A percentile compares a stretch with the other conserved stretches of the same genome.
Conservation (phyloP, 2,113 vertebrate genomes). For the Equus przewalskii region DNA sequence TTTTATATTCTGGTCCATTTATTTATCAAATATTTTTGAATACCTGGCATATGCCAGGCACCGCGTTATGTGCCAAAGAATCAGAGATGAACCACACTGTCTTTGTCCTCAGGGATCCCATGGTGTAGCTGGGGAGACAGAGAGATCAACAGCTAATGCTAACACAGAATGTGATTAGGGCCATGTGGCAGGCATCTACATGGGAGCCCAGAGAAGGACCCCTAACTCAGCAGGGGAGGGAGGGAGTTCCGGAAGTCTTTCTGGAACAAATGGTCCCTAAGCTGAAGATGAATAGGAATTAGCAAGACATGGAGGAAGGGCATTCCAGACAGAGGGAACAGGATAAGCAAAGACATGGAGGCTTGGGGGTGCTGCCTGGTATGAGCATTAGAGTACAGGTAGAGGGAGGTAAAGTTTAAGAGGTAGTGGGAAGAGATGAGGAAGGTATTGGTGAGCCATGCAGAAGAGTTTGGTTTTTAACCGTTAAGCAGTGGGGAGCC, state of each 20-base stretch:
- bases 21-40: slow-evolving; percentile 7
- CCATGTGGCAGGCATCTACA: no score
- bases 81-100: not conserved
- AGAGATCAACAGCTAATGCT: not conserved
- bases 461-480: not conserved
- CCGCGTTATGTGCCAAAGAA: not conserved
- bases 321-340: not conserved
- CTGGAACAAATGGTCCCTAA: not conserved
- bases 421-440: not conserved
- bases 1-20: not conserved
- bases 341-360: not conserved
- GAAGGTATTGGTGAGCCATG: not conserved
- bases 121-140: not conserved
- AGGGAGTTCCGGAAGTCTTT: not conserved
- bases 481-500: not conserved
- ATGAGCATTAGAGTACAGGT: not conserved
- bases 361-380: no score
- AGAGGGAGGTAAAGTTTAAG: not conserved
- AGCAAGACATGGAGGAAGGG: not conserved
- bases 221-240: not conserved
- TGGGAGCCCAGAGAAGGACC: not conserved
- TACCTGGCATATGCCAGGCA: not conserved
- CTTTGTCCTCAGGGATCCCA: not conserved
- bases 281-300: not conserved
- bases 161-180: not conserved